Percentiles rank a stretch among this genome's conserved stretches.
Evolutionary conservation across 2,888 invertebrate genomes (phyloP).

Genomic region (Amaurobius ferox): DNA sequence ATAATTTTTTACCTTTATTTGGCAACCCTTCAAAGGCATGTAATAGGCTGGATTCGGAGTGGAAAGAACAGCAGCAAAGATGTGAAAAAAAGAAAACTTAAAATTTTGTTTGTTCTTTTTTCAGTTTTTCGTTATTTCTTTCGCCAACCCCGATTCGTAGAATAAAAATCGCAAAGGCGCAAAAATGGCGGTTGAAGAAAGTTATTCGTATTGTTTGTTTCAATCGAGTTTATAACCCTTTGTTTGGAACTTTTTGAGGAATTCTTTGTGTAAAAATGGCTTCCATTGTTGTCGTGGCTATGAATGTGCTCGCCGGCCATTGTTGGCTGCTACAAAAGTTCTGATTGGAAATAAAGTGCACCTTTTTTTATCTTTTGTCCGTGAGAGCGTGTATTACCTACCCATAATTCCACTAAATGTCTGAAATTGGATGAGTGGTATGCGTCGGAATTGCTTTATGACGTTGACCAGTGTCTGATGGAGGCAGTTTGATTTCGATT

Average conservation of each 20-base stretch:
- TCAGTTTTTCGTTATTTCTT: too few species aligned
- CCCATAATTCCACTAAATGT: too few species aligned
- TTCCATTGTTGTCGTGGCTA: background rate
- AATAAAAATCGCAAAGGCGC: slow-evolving; percentile 4
- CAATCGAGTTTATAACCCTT: slow-evolving; percentile 11
- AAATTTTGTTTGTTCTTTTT: slow-evolving; percentile 1
- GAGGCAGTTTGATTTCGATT: too few species aligned
- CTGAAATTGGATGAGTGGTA: too few species aligned
- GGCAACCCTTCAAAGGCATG: too few species aligned
- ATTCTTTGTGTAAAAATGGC: slow-evolving; percentile 3
- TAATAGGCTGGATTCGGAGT: background rate
- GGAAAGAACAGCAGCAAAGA: background rate
- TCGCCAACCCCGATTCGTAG: too few species aligned
- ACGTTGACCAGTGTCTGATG: too few species aligned
- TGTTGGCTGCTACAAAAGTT: background rate
- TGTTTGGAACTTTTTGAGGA: slow-evolving; percentile 8
- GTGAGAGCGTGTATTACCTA: too few species aligned
- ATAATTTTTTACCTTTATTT: too few species aligned
- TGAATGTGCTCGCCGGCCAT: background rate
- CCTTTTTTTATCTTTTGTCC: background rate
- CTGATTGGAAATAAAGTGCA: background rate
- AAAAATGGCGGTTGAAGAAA: slow-evolving; percentile 19
- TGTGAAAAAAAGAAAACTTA: background rate
- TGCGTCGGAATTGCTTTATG: too few species aligned
- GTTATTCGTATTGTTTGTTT: slow-evolving; percentile 7